phyloP scores from a whole-genome alignment of 1,140 invertebrate species.

The Odontomachus brunneus region DNA sequence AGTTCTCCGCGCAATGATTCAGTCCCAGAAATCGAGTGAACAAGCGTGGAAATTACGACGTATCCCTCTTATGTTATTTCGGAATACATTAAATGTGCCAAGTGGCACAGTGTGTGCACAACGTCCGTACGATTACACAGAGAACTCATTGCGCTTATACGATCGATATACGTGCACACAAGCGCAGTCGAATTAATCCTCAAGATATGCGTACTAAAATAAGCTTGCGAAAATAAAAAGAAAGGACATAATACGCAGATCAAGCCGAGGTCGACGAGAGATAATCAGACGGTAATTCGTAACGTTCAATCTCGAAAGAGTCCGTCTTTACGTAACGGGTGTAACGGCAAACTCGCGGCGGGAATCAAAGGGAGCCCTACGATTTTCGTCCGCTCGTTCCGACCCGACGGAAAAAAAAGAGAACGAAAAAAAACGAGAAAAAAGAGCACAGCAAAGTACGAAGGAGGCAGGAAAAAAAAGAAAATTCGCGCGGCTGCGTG shows the following conservation, averaged over 20 bases:
- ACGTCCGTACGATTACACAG: no score
- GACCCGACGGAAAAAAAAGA: neutral
- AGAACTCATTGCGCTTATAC: no score
- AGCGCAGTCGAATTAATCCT: neutral
- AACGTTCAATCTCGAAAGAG: slow-evolving; percentile 20
- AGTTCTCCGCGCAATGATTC: neutral
- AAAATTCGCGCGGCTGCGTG: slow-evolving; percentile 41
- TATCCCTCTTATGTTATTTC: no score
- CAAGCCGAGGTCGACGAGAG: neutral
- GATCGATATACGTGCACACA: neutral
- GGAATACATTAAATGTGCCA: no score
- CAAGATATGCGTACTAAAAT: neutral
- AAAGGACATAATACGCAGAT: neutral
- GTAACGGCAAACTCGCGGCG: neutral
- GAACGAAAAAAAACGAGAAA: neutral
- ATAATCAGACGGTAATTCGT: neutral
- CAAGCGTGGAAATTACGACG: no score
- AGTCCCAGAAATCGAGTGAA: neutral
- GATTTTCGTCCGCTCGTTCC: no score
- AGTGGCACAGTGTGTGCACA: no score
- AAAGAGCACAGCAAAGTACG: neutral
- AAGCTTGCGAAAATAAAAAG: neutral
- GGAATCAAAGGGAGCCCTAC: slow-evolving; percentile 3
- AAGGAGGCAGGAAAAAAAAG: neutral
- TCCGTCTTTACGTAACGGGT: neutral